Evolutionary conservation across 2,797 vertebrate genomes (phyloP), one percentile per base, ranked within the genome.

Genomic region (Heterohyrax brucei): DNA sequence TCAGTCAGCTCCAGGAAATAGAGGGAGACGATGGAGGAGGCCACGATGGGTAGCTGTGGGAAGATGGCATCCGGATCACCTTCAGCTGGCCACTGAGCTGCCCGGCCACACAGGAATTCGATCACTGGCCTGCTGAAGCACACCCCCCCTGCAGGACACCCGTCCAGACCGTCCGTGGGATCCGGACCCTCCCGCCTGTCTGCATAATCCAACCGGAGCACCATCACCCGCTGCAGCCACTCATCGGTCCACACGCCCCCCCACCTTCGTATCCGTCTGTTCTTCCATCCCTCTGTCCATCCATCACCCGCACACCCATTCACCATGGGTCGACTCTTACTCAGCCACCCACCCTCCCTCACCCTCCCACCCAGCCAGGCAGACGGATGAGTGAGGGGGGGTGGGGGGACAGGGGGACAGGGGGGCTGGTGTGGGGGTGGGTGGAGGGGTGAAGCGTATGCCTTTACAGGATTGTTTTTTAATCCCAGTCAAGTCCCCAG

Each of bases 1-100:
- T 99, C 99, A 0, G 99, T 99, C 95, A 99, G 98, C 98, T 99
- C 99, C 99, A 99, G 98, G 98, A 99, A 99, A 97, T 99, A 99
- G 72, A 99, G 99, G 0, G 99, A 99, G 96, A 99, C 99, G 16
- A 99, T 98, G 53, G 99, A 99, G 30, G 99, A 99, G 0, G 99
- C 99, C 98, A 99, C 99, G 0, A 99, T 99, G 93, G 99, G 99
- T 87, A 99, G 98, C 99, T 99, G 97, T n/a, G 83, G 68, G 44
- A 8, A 48, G 0, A 33, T 8, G 0, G 4, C 50, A 4, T 10
- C 18, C 0, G 0, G 2, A 46, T 7, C 48, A 94, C 28, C 81
- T 0, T 46, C 4, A 0, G 0, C 30, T n/a, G 66, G 64, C 9
- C 59, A 1, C 10, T 30, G 59, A 6, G 28, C 12, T 13, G 1